A percentile compares a stretch with the other conserved stretches of the same genome.
These are phyloP conservation scores for Pseudococcus viburni DNA, from an alignment of 2,888 invertebrate genomes.

Conservation along the genomic window DNA sequence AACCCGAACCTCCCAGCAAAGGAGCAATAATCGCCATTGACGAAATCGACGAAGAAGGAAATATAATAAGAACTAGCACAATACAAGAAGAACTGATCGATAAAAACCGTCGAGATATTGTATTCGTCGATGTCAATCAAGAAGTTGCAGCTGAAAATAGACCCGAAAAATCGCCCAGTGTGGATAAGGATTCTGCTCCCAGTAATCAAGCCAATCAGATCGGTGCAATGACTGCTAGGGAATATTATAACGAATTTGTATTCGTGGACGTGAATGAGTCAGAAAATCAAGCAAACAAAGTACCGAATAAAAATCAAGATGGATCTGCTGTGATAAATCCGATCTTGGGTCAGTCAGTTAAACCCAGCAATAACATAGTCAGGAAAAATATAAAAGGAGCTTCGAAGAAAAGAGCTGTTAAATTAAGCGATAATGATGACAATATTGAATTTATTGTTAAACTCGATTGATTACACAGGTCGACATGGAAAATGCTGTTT, in stretches of 20 bases:
- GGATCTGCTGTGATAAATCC: not conserved
- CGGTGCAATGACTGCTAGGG: not conserved
- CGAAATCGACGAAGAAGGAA: constrained; percentile 56
- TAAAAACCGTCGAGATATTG: not conserved
- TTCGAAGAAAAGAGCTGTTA: not conserved
- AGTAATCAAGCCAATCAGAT: not conserved
- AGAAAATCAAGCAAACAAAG: not conserved
- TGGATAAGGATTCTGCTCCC: not conserved
- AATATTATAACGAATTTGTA: not conserved
- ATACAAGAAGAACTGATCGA: constrained; percentile 52
- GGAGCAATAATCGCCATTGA: constrained; percentile 59
- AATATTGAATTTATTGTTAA: constrained; percentile 15
- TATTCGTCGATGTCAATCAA: constrained; percentile 11
- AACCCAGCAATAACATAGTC: not conserved
- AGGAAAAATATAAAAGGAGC: not conserved
- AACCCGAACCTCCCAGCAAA: not conserved
- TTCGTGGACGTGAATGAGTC: constrained; percentile 5
- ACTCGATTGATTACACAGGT: not conserved
- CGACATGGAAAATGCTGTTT: too few relatives aligned
- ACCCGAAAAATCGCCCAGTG: not conserved
- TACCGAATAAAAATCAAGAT: not conserved
- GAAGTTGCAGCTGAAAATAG: not conserved
- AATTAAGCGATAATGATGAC: constrained; percentile 26
- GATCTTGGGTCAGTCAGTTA: not conserved
- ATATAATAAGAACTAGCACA: constrained; percentile 46